These are phyloP conservation scores for Gnathonemus longibarbis DNA, from an alignment of 2,113 vertebrate species.

Conservation along the genomic window DNA sequence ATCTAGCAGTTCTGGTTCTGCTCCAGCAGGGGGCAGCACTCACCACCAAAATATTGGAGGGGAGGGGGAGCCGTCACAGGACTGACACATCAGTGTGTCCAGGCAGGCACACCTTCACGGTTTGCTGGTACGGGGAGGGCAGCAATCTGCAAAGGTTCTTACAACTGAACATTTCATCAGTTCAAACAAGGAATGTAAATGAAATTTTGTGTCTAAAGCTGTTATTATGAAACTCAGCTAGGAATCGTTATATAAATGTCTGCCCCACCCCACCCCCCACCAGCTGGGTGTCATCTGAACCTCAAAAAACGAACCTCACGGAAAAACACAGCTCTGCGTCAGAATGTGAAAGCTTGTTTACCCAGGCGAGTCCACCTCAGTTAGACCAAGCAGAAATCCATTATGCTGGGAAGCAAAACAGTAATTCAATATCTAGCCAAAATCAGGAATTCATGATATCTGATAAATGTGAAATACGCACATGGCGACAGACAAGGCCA, in stretches of 20 bases:
- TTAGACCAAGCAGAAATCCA: neutral
- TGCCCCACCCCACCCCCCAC: neutral
- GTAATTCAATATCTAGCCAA: neutral
- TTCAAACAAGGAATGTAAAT: neutral
- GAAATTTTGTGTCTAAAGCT: neutral
- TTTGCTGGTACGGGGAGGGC: neutral
- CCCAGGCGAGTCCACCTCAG: neutral
- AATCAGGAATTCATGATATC: neutral
- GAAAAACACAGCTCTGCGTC: neutral
- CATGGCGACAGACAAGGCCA: neutral
- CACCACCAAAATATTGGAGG: neutral
- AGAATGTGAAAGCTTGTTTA: neutral
- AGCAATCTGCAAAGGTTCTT: neutral
- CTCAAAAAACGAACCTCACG: neutral
- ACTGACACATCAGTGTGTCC: neutral
- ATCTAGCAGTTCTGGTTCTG: neutral
- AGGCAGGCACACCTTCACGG: neutral
- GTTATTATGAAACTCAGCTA: neutral
- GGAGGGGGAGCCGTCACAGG: neutral
- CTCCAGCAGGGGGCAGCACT: neutral
- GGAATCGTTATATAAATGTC: neutral
- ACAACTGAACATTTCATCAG: neutral
- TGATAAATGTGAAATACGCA: neutral
- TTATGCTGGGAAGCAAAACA: neutral
- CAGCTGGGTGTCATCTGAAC: slow-evolving; percentile 3